Evolutionary conservation across 2,797 vertebrate genomes (phyloP).

Genomic region (Salmo trutta): DNA sequence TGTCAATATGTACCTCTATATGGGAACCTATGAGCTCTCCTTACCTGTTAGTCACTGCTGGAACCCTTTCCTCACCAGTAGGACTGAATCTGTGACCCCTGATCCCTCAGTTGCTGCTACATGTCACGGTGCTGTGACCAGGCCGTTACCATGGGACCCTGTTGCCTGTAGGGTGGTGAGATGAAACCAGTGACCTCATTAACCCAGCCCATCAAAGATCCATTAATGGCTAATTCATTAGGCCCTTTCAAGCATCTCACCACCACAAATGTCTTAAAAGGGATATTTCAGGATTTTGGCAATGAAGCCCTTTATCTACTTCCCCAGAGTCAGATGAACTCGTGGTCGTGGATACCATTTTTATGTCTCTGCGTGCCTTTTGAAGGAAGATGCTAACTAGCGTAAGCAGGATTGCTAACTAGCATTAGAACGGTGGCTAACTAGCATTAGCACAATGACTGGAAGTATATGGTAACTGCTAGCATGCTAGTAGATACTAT

Average conservation of each 20-base stretch:
- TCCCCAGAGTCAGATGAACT: too few relatives aligned
- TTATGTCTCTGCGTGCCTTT: too few relatives aligned
- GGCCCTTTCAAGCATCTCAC: constrained; percentile 18
- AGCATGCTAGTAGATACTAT: too few relatives aligned
- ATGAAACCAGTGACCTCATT: constrained; percentile 45
- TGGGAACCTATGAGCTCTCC: constrained; percentile 4
- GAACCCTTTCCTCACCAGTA: constrained; percentile 9
- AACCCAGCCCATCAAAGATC: constrained; percentile 42
- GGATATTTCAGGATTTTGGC: too few relatives aligned
- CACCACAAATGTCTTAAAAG: constrained; percentile 7
- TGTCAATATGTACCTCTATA: background rate
- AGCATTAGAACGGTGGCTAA: too few relatives aligned
- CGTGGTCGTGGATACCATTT: too few relatives aligned
- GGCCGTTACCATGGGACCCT: constrained; percentile 30
- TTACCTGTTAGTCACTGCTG: constrained; percentile 16
- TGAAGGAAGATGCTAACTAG: too few relatives aligned
- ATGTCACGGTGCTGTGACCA: constrained; percentile 34
- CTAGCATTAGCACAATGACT: too few relatives aligned
- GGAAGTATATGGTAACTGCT: too few relatives aligned
- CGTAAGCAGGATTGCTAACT: too few relatives aligned
- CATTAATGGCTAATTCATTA: constrained; percentile 30
- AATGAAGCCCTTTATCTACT: too few relatives aligned
- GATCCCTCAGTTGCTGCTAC: constrained; percentile 33
- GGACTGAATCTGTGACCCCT: constrained; percentile 23
- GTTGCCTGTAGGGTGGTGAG: constrained; percentile 35